Evolutionary conservation across 2,888 invertebrate genomes (phyloP).

Genomic region (Psylliodes chrysocephalus): DNA sequence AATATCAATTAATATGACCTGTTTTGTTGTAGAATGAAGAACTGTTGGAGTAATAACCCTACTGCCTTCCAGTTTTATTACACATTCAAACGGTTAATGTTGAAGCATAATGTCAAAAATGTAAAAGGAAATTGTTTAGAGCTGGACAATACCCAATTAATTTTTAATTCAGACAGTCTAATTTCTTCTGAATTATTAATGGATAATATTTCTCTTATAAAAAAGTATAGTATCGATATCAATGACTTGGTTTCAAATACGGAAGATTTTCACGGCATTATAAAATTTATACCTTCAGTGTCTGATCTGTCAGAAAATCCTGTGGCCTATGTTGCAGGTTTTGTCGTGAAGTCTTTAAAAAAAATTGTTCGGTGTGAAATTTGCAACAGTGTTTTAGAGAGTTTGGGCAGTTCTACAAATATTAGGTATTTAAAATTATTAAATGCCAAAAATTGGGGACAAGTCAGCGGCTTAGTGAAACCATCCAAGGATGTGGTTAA

Average conservation of each 20-base stretch:
- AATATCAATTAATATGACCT: too few species aligned
- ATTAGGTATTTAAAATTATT: neutral
- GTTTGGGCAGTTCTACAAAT: too few species aligned
- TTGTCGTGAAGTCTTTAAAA: neutral
- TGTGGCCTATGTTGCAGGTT: neutral
- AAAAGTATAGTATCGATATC: too few species aligned
- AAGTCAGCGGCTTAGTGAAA: neutral
- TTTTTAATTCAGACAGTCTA: too few species aligned
- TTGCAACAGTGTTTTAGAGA: neutral
- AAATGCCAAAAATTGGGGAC: neutral
- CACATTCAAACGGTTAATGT: too few species aligned
- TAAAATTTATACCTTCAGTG: neutral
- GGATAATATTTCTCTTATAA: neutral
- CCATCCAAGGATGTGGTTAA: neutral
- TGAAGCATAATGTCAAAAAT: too few species aligned
- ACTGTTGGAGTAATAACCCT: neutral
- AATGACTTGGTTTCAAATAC: neutral
- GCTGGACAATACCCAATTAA: too few species aligned
- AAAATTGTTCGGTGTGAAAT: neutral
- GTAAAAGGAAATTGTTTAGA: too few species aligned
- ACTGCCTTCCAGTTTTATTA: too few species aligned
- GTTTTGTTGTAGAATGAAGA: neutral
- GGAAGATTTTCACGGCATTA: neutral
- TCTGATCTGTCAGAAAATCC: neutral
- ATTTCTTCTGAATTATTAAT: neutral